These are phyloP conservation scores for Temnothorax longispinosus DNA, from an alignment of 1,140 invertebrate species.

Conservation along the genomic window DNA sequence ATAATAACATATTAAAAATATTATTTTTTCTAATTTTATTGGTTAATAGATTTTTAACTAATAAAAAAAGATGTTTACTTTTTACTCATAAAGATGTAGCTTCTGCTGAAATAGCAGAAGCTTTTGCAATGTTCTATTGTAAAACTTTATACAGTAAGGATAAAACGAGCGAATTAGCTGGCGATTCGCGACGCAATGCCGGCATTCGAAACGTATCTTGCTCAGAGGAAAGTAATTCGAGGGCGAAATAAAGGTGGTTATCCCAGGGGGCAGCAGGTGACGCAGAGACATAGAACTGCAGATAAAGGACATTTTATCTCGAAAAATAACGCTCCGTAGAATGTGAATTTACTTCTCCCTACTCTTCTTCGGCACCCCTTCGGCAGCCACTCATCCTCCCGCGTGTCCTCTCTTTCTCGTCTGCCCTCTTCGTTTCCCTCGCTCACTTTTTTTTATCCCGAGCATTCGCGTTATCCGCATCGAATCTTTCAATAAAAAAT, in stretches of 20 bases:
- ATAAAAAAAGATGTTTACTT: neutral
- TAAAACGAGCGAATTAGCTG: conserved; percentile 64
- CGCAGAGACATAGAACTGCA: conserved; percentile 67
- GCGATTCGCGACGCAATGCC: conserved; percentile 63
- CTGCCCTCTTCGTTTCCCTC: conserved; percentile 3
- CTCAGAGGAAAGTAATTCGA: conserved; percentile 41
- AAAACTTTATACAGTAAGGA: neutral
- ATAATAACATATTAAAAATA: neutral
- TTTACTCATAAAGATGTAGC: neutral
- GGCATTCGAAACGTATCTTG: conserved; percentile 8
- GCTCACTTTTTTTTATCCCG: conserved; percentile 57
- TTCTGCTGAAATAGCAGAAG: neutral
- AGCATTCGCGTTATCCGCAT: conserved; percentile 80
- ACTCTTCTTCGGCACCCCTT: conserved; percentile 50
- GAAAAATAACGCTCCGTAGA: conserved; percentile 78
- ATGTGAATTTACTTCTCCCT: conserved; percentile 59
- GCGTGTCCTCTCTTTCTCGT: neutral
- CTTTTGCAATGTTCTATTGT: conserved; percentile 19
- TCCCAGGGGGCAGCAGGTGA: conserved; percentile 36
- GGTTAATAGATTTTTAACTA: neutral
- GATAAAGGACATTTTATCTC: conserved; percentile 86
- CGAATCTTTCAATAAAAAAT: conserved; percentile 87
- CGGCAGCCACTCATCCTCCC: conserved; percentile 30
- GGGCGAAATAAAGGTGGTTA: conserved; percentile 69
- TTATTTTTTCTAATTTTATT: neutral